Conservation (phyloP, 2,113 vertebrate genomes). For the Garra rufa region DNA sequence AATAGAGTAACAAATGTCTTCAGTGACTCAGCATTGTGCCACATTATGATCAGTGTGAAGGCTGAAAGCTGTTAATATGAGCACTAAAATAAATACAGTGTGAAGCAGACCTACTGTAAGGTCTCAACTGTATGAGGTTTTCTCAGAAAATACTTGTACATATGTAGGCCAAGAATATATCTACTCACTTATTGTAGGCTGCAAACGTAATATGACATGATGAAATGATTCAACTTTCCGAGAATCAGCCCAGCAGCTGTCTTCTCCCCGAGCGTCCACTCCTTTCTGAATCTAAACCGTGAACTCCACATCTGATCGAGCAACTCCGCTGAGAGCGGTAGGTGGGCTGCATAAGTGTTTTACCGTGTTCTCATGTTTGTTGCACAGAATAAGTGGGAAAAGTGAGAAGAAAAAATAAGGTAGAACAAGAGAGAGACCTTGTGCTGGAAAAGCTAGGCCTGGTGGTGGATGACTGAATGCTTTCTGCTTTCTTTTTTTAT, state of each 20-base stretch:
- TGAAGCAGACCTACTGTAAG: background rate
- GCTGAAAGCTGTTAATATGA: background rate
- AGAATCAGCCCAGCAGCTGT: background rate
- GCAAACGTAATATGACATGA: background rate
- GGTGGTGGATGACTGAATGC: background rate
- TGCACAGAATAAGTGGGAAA: background rate
- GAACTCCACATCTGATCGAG: constrained; percentile 61
- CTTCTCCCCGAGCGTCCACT: background rate
- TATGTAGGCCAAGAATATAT: background rate
- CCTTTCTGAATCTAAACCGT: constrained; percentile 12
- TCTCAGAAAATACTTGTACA: background rate
- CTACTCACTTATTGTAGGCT: background rate
- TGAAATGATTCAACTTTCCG: constrained; percentile 4
- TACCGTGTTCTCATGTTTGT: constrained; percentile 53
- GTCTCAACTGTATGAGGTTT: background rate
- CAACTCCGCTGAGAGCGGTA: constrained; percentile 52
- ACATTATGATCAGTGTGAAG: background rate
- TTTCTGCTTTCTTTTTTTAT: background rate
- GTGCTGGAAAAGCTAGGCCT: background rate
- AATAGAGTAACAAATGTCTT: background rate
- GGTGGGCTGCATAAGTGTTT: constrained; percentile 62
- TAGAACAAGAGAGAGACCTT: background rate
- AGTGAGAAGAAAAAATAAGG: background rate
- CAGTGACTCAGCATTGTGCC: background rate
- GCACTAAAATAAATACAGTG: background rate